A percentile compares a stretch with the other conserved stretches of the same genome.
Evolutionary conservation across 1,140 invertebrate species (phyloP).

Genomic region (Brachionus koreanus): DNA sequence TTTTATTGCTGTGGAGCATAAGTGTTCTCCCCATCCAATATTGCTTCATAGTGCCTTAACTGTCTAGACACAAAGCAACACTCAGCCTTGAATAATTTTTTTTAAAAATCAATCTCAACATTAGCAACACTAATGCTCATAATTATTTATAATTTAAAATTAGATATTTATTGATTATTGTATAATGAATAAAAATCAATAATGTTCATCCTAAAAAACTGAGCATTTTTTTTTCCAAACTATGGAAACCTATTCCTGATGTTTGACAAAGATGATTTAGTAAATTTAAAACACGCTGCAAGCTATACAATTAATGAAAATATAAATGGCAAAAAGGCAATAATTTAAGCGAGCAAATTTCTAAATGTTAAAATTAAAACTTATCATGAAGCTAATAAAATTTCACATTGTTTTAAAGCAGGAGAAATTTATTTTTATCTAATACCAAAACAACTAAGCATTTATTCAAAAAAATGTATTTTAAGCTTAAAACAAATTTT

Average conservation of each 20-base stretch:
- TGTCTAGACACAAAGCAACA: neutral
- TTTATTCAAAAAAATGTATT: neutral
- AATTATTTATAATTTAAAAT: slow-evolving; percentile 1
- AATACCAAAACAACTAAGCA: neutral
- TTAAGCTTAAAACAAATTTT: neutral
- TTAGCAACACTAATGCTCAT: neutral
- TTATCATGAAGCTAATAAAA: neutral
- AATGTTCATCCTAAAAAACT: neutral
- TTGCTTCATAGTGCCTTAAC: neutral
- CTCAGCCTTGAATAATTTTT: neutral
- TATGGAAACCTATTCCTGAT: neutral
- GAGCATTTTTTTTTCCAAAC: neutral
- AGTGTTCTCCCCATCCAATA: neutral
- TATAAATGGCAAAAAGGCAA: neutral
- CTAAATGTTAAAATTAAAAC: neutral
- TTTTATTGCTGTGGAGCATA: neutral
- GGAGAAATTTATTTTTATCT: neutral
- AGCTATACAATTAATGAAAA: neutral
- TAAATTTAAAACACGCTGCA: neutral
- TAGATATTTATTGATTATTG: neutral
- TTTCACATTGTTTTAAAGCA: neutral
- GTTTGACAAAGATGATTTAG: neutral
- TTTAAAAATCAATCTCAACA: neutral
- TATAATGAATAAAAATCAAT: slow-evolving; percentile 19
- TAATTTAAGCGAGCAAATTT: neutral